Evolutionary conservation across 2,888 invertebrate genomes (phyloP).

Genomic region (Amphipyra berbera): DNA sequence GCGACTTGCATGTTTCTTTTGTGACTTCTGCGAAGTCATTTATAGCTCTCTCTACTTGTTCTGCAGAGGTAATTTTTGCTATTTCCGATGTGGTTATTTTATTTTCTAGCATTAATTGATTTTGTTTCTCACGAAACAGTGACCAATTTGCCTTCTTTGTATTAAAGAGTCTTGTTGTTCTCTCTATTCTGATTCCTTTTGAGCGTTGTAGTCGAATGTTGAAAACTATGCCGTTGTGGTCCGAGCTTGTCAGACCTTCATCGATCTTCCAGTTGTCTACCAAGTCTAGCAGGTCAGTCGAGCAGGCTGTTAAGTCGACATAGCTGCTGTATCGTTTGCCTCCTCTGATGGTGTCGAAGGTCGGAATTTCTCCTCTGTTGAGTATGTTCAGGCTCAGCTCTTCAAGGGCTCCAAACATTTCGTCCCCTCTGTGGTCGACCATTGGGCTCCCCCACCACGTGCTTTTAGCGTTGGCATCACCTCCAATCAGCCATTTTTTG

Average conservation of each 20-base stretch:
- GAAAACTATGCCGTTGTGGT: neutral
- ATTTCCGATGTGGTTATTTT: slow-evolving; percentile 2
- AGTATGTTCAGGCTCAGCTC: neutral
- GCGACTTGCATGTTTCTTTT: slow-evolving; percentile 2
- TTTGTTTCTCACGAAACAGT: slow-evolving; percentile 42
- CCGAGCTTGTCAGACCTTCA: neutral
- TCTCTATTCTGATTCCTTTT: slow-evolving; percentile 3
- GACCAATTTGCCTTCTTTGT: slow-evolving; percentile 50
- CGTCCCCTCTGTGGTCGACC: neutral
- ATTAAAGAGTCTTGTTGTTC: slow-evolving; percentile 42
- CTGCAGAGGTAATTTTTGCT: neutral
- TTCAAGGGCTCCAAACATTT: neutral
- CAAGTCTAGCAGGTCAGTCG: neutral
- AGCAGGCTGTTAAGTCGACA: neutral
- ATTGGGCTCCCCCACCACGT: neutral
- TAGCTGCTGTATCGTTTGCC: neutral
- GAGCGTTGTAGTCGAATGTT: neutral
- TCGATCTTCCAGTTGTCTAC: neutral
- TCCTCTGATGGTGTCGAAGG: neutral
- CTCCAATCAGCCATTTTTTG: slow-evolving; percentile 24
- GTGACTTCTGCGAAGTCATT: slow-evolving; percentile 14
- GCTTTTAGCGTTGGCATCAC: slow-evolving; percentile 8
- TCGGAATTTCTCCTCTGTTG: no score
- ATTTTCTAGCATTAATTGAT: neutral
- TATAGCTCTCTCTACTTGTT: slow-evolving; percentile 4